Conservation (phyloP, 2,113 vertebrate genomes). For the Labeo rohita region DNA sequence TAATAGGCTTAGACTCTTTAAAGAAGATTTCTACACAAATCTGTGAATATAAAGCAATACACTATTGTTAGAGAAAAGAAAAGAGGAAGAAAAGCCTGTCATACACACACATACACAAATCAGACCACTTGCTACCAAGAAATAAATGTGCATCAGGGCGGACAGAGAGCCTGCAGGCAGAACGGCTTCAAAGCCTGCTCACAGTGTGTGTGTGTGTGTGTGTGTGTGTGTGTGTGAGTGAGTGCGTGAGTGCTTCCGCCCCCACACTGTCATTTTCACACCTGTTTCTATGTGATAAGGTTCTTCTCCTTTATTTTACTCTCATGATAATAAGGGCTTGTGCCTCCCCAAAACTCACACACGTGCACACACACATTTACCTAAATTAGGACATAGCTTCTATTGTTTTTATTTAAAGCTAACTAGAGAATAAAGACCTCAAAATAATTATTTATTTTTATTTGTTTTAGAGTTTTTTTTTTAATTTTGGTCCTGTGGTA, state of each 20-base stretch:
- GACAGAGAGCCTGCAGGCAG: constrained; percentile 33
- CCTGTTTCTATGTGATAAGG: constrained; percentile 53
- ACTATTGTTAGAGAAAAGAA: constrained; percentile 11
- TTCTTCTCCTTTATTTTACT: constrained; percentile 58
- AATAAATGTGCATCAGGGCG: constrained; percentile 38
- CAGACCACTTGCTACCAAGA: constrained; percentile 38
- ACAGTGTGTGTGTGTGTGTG: neutral
- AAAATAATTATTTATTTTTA: neutral
- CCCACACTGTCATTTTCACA: constrained; percentile 39
- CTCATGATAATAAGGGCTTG: constrained; percentile 51
- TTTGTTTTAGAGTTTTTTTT: neutral
- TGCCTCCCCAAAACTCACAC: constrained; percentile 24
- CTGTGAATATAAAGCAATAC: neutral
- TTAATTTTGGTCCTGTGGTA: neutral
- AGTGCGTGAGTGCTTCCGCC: constrained; percentile 47
- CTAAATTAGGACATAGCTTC: neutral
- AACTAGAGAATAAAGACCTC: too few species aligned
- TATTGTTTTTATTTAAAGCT: neutral
- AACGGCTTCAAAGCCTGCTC: constrained; percentile 40
- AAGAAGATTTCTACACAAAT: neutral
- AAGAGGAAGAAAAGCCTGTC: neutral
- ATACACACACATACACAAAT: neutral
- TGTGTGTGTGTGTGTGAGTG: neutral
- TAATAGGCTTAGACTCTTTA: neutral
- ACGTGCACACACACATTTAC: neutral